phyloP scores from a whole-genome alignment of 2,888 invertebrate species.

The Callyntrura sp. region DNA sequence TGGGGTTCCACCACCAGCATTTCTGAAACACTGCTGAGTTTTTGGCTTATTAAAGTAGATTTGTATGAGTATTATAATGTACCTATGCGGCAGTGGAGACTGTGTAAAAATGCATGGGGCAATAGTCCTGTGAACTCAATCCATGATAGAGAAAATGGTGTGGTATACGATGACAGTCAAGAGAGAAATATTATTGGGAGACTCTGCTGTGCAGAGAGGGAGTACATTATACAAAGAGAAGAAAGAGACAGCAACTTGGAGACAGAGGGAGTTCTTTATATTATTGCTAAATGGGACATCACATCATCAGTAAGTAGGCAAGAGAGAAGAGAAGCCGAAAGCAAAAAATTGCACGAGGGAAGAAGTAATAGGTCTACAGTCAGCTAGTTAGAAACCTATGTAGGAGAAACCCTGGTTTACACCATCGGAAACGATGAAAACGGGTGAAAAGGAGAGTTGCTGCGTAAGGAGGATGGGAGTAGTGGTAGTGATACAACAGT shows the following conservation, averaged over 20 bases:
- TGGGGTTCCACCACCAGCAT: too few species aligned
- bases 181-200: slow-evolving; percentile 11
- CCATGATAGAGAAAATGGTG: slow-evolving; percentile 24
- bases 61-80: slow-evolving; percentile 66
- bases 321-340: too few species aligned
- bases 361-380: not conserved
- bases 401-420: too few species aligned
- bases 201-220: not conserved
- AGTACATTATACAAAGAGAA: not conserved
- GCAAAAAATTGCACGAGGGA: slow-evolving; percentile 44
- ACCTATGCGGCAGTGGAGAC: slow-evolving; percentile 65
- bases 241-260: not conserved
- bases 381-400: too few species aligned
- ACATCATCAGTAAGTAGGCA: not conserved
- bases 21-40: not conserved
- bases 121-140: slow-evolving; percentile 53
- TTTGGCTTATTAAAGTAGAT: slow-evolving; percentile 68
- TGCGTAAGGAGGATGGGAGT: not conserved
- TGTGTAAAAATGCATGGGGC: slow-evolving; percentile 41
- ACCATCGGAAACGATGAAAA: too few species aligned
- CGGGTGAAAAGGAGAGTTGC: too few species aligned
- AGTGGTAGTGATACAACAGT: too few species aligned
- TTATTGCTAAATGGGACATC: slow-evolving; percentile 41
- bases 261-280: not conserved
- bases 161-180: too few species aligned